These are phyloP conservation scores for Bucco capensis DNA, from an alignment of 2,113 vertebrate genomes.

Conservation along the genomic window DNA sequence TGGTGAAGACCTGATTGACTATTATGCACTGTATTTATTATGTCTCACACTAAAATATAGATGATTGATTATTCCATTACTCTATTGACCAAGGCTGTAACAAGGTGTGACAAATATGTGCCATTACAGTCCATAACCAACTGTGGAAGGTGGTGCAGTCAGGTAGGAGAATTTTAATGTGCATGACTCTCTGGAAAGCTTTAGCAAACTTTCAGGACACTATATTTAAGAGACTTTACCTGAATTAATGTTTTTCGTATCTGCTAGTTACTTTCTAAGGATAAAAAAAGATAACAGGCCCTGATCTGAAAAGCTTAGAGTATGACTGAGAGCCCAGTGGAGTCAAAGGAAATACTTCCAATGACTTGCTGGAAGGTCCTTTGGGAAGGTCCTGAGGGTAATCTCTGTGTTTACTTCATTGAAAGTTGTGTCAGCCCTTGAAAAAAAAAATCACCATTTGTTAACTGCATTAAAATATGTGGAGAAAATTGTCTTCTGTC, in stretches of 20 bases:
- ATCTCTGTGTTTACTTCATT: slow-evolving; percentile 14
- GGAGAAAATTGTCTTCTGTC: background rate
- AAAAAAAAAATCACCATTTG: background rate
- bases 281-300: background rate
- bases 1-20: slow-evolving; percentile 61
- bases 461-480: slow-evolving; percentile 15
- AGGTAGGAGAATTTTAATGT: slow-evolving; percentile 59
- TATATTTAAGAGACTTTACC: background rate
- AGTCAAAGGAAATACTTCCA: slow-evolving; percentile 13
- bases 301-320: background rate
- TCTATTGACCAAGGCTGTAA: slow-evolving; percentile 69
- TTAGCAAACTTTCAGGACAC: slow-evolving; percentile 56
- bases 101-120: slow-evolving; percentile 70
- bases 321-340: background rate
- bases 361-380: background rate
- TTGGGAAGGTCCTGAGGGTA: slow-evolving; percentile 8
- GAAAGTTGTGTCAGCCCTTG: background rate
- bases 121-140: slow-evolving; percentile 66
- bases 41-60: slow-evolving; percentile 63
- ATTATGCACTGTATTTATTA: slow-evolving; percentile 73
- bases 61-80: slow-evolving; percentile 76
- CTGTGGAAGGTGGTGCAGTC: slow-evolving; percentile 70
- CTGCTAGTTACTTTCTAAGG: background rate
- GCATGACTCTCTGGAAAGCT: background rate
- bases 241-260: slow-evolving; percentile 16